Conservation (phyloP, 2,888 invertebrate genomes). For the Lasioglossum vierecki region DNA sequence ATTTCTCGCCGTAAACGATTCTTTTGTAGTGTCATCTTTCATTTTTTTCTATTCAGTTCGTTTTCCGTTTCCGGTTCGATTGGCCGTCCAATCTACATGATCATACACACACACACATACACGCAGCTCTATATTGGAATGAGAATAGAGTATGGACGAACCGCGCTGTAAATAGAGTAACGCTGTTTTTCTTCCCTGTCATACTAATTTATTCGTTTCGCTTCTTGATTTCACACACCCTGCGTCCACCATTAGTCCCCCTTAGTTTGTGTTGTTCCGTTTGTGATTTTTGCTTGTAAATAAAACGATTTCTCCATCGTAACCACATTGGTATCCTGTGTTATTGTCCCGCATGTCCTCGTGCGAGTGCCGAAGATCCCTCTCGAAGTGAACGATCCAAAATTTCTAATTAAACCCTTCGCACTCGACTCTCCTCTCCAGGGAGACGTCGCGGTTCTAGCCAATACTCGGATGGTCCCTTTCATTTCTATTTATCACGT, state of each 20-base stretch:
- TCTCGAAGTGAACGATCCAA: background rate
- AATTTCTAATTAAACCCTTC: background rate
- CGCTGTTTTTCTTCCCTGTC: constrained; percentile 14
- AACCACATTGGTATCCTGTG: constrained; percentile 50
- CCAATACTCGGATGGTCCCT: too few relatives aligned
- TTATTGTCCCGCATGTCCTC: constrained; percentile 67
- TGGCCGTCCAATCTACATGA: background rate
- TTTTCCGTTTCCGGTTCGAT: constrained; percentile 8
- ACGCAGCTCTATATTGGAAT: constrained; percentile 11
- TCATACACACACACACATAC: background rate
- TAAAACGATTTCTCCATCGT: constrained; percentile 58
- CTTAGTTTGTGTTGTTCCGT: constrained; percentile 46
- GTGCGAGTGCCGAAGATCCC: background rate
- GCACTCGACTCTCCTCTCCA: background rate
- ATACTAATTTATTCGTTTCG: constrained; percentile 35
- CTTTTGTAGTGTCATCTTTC: constrained; percentile 15
- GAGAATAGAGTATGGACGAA: constrained; percentile 17
- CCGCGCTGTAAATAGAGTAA: constrained; percentile 54
- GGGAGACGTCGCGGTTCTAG: too few relatives aligned
- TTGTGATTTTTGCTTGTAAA: constrained; percentile 65
- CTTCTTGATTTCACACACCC: constrained; percentile 33
- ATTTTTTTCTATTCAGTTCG: constrained; percentile 2
- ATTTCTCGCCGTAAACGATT: constrained; percentile 31
- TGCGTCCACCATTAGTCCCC: constrained; percentile 25
- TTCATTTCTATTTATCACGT: too few relatives aligned